These are phyloP conservation scores for Ichneumon xanthorius DNA, from an alignment of 2,888 invertebrate species.

Conservation along the genomic window DNA sequence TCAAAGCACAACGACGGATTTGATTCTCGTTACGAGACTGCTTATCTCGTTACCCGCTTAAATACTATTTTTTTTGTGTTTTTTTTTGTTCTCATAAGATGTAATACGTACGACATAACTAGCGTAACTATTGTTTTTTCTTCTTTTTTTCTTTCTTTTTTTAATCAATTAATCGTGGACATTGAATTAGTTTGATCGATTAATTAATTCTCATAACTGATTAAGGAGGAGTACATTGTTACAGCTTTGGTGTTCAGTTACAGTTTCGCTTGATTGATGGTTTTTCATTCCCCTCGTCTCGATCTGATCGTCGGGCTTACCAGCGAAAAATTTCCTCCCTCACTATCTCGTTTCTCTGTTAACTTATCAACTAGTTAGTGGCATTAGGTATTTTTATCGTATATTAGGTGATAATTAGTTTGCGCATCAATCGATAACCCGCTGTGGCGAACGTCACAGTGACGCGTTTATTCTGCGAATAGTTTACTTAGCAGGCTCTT, in stretches of 20 bases:
- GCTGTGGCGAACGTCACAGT: conserved; percentile 38
- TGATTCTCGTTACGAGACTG: conserved; percentile 60
- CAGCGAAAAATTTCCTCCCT: conserved; percentile 29
- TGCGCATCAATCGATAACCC: conserved; percentile 17
- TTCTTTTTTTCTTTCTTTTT: conserved; percentile 50
- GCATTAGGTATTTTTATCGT: conserved; percentile 51
- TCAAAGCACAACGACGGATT: conserved; percentile 68
- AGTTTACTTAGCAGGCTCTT: conserved; percentile 45
- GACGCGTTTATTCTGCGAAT: conserved; percentile 41
- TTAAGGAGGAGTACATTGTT: conserved; percentile 76
- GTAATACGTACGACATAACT: conserved; percentile 60
- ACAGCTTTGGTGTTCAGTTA: conserved; percentile 84
- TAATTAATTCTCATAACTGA: conserved; percentile 68
- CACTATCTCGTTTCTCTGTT: background rate
- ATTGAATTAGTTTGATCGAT: conserved; percentile 69
- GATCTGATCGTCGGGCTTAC: conserved; percentile 37
- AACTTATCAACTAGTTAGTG: conserved; percentile 40
- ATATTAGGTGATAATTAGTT: conserved; percentile 58
- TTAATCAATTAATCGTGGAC: conserved; percentile 67
- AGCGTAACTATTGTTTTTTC: conserved; percentile 55
- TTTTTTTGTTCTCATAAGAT: conserved; percentile 44
- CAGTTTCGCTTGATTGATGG: conserved; percentile 78
- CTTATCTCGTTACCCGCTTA: conserved; percentile 36
- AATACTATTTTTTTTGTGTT: conserved; percentile 45
- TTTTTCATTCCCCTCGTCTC: conserved; percentile 55